Percentiles rank a stretch among this genome's conserved stretches.
Evolutionary conservation across 2,797 vertebrate genomes (phyloP).

Genomic region (Psittacula echo): DNA sequence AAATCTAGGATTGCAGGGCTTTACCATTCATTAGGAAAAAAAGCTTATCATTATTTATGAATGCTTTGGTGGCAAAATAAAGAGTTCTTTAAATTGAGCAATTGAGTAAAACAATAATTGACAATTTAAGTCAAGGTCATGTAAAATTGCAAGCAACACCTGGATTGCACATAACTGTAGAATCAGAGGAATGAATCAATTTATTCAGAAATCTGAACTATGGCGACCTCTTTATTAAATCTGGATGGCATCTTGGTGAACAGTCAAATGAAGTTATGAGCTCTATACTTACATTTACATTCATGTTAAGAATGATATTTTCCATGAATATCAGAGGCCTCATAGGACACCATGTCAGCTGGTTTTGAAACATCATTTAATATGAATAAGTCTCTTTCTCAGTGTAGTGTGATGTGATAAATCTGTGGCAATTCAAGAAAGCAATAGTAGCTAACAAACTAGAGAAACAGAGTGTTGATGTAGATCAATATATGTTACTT

Average conservation of each 20-base stretch:
- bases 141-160: neutral
- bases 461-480: neutral
- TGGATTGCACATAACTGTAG: neutral
- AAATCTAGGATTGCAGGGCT: neutral
- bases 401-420: neutral
- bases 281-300: neutral
- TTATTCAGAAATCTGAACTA: neutral
- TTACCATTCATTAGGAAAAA: neutral
- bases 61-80: neutral
- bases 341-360: neutral
- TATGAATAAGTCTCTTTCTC: neutral
- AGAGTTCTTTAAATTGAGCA: neutral
- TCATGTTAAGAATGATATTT: neutral
- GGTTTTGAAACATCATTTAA: neutral
- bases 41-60: neutral
- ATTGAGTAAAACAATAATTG: neutral
- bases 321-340: neutral
- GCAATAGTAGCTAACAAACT: neutral
- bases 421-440: neutral
- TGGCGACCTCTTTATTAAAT: neutral
- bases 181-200: neutral
- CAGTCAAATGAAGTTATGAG: neutral
- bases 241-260: neutral
- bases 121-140: neutral
- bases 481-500: neutral